Evolutionary conservation across 2,113 vertebrate genomes (phyloP), one percentile per base, ranked within the genome.

Genomic region (Paedocypris sp.): DNA sequence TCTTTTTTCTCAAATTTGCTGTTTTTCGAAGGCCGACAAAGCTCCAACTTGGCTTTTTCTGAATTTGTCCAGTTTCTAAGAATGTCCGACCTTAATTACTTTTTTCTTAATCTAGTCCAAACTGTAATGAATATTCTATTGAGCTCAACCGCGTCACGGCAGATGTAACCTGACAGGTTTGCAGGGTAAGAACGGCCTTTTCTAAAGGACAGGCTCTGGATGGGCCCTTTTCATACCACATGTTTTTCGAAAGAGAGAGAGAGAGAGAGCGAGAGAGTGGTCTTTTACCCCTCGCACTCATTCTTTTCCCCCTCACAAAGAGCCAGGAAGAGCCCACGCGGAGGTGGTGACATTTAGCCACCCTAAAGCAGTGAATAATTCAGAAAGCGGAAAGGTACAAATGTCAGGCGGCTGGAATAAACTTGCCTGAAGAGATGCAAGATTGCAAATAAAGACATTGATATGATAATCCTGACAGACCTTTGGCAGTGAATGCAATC

Each of bases 281-380:
- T 29, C 57, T 62, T 57, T 19, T 10, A n/a, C 41, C 59, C 29
- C 28, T 10, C 33, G 20, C 29, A 6, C 11, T 62, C 31, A 56
- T 53, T 56, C 43, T 57, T 62, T 23, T 42, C 36, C 50, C 62
- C 18, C 31, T 32, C 31, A 36, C 9, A 46, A 68, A 58, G 60
- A 52, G 25, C 32, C 22, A 50, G 62, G 56, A 63, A 64, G n/a
- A 33, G 41, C 39, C 47, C 12, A 11, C 53, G 58, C 32, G 19
- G 75, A 76, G 73, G 78, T 75, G 20, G 57, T 84, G 83, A 84
- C 81, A 86, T 85, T 84, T 82, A 79, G 74, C 73, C 75, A 76
- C 78, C 78, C 74, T 78, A 75, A 82, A 74, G 65, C 54, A 12
- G 69, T 62, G 64, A 77, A 78, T 82, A 82, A 79, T 81, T 79